Evolutionary conservation across 2,113 vertebrate genomes (phyloP), one percentile per base, ranked within the genome.

Genomic region (Rhynchomys soricoides): DNA sequence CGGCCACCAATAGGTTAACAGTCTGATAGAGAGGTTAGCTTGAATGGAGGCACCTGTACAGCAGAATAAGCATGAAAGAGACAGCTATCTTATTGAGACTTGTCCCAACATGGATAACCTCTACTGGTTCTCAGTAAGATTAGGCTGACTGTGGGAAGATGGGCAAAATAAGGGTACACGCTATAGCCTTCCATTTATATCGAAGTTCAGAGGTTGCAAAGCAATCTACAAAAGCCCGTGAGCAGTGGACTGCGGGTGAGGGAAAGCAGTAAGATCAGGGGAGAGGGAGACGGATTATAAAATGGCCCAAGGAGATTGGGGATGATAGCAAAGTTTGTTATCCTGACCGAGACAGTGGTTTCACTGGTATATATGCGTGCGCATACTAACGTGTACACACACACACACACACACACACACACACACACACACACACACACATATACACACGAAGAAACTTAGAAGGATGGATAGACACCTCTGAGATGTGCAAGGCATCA

Each of bases 381-480:
- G 17, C 4, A 12, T 5, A 7, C 7, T n/a, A n/a, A 11, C 17
- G 13, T 4, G 13, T 7, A 7, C 11, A 16, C 17, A 24, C 6
- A 17, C 10, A 15, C 11, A 7, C 11, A 16, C 19, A 24, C 7
- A 19, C 7, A 7, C 11, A 12, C 17, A 17, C 7, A 19, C 7
- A 5, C 11, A 11, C 16, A 22, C 5, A 12, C 7, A 7, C 10
- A 15, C 16, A 17, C 5, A 12, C 9, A 4, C 10, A 10, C 16
- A 21, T 4, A 16, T 4, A 6, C 7, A 15, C 16, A 21, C 3
- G 9, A 2, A 45, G 57, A 68, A 59, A 52, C 12, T 6, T 10
- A 55, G 2, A 45, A 52, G 71, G 3, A 0, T 21, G 43, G 7
- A 55, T 9, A 50, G 5, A 86, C 1, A 43, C 74, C 26, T 90